Evolutionary conservation across 2,888 invertebrate species (phyloP).

Genomic region (Nemapogon koenigi): DNA sequence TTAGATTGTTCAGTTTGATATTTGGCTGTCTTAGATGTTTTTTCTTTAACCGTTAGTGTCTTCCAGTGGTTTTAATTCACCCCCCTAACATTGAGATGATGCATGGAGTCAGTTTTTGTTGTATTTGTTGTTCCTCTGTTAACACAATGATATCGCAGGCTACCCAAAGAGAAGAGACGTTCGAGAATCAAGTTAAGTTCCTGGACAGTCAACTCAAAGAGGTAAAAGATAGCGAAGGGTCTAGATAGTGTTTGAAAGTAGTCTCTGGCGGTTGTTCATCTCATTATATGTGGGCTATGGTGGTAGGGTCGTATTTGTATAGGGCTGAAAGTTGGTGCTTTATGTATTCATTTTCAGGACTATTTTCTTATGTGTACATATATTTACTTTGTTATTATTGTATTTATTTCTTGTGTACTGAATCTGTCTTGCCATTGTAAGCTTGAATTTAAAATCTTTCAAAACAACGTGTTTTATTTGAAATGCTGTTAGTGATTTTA

Average conservation of each 20-base stretch:
- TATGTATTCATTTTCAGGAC: slow-evolving; percentile 37
- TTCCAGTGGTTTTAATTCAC: slow-evolving; percentile 24
- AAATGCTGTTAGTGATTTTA: too few species aligned
- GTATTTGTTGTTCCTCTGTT: slow-evolving; percentile 46
- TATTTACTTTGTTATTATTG: background rate
- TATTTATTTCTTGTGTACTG: background rate
- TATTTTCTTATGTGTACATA: background rate
- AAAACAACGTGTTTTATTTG: too few species aligned
- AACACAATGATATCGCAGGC: slow-evolving; percentile 73
- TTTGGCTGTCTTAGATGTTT: slow-evolving; percentile 37
- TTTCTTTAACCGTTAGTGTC: slow-evolving; percentile 30
- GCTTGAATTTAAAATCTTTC: background rate
- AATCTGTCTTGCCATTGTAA: background rate
- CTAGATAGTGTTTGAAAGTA: too few species aligned
- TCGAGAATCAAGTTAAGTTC: slow-evolving; percentile 89
- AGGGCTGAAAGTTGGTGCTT: slow-evolving; percentile 61
- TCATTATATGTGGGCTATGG: slow-evolving; percentile 1
- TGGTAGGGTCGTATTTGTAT: slow-evolving; percentile 29
- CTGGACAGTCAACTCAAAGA: slow-evolving; percentile 91
- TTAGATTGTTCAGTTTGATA: slow-evolving; percentile 16
- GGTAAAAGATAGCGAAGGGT: slow-evolving; percentile 80
- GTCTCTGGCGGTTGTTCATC: slow-evolving; percentile 1
- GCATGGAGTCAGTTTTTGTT: slow-evolving; percentile 15
- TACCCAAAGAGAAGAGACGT: slow-evolving; percentile 94
- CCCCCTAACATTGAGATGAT: background rate